phyloP scores from a whole-genome alignment of 2,888 invertebrate genomes.

The Noctua janthe region DNA sequence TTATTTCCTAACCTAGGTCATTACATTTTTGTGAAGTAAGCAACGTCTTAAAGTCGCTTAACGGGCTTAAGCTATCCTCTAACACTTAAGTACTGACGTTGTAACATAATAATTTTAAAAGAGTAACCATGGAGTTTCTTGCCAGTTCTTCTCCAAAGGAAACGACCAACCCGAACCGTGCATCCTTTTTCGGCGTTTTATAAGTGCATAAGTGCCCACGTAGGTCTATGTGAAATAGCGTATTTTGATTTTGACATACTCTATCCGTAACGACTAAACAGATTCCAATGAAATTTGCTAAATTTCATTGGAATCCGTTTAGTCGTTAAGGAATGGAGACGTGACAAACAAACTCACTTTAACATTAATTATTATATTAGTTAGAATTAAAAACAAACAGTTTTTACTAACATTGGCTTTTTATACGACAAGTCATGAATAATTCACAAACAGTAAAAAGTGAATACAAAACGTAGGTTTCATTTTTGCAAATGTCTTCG shows the following conservation, averaged over 20 bases:
- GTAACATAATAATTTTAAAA: neutral
- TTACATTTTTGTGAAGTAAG: neutral
- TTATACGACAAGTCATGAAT: neutral
- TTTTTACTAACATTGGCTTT: neutral
- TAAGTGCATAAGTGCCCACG: neutral
- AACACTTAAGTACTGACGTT: neutral
- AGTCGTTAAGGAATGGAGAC: neutral
- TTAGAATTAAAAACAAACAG: neutral
- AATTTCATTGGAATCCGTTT: neutral
- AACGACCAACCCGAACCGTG: neutral
- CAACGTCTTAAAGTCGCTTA: neutral
- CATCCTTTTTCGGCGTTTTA: neutral
- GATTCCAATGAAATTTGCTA: too few relatives aligned
- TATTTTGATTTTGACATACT: neutral
- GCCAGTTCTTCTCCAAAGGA: neutral
- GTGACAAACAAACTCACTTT: neutral
- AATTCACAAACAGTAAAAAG: slow-evolving; percentile 11
- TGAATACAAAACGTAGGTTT: neutral
- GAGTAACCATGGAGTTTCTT: neutral
- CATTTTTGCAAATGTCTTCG: neutral
- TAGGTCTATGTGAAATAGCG: neutral
- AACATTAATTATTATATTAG: neutral
- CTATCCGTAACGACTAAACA: too few relatives aligned
- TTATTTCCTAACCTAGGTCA: neutral
- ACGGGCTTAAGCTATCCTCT: too few relatives aligned